A percentile compares a stretch with the other conserved stretches of the same genome.
These are phyloP conservation scores for Echinops telfairi DNA, from an alignment of 2,113 vertebrate genomes.

Conservation along the genomic window DNA sequence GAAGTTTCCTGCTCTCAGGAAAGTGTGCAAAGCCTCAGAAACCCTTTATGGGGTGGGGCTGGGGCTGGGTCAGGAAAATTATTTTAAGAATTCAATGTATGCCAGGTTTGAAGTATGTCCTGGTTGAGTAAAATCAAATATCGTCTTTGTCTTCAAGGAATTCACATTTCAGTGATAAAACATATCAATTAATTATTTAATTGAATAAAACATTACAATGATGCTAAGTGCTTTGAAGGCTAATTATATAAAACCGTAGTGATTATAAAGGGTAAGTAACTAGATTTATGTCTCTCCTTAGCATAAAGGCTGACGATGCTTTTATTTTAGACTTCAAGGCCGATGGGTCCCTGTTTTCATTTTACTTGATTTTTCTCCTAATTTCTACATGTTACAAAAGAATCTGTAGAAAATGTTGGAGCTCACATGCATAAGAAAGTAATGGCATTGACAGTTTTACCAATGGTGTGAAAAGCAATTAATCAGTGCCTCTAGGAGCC, in stretches of 20 bases:
- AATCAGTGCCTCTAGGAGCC: slow-evolving; percentile 19
- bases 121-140: background rate
- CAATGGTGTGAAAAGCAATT: slow-evolving; percentile 57
- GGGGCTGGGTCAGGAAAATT: background rate
- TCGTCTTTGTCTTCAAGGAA: background rate
- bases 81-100: slow-evolving; percentile 6
- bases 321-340: background rate
- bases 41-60: too few species aligned
- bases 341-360: background rate
- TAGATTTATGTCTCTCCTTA: background rate
- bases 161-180: slow-evolving; percentile 3
- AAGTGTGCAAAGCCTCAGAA: too few species aligned
- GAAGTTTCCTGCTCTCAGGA: too few species aligned
- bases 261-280: slow-evolving; percentile 8
- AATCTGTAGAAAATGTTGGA: slow-evolving; percentile 16
- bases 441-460: slow-evolving; percentile 48
- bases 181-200: slow-evolving; percentile 25
- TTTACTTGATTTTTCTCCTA: slow-evolving; percentile 12
- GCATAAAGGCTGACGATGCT: background rate
- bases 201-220: slow-evolving; percentile 26
- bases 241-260: slow-evolving; percentile 26
- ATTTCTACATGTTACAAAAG: background rate
- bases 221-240: slow-evolving; percentile 4
- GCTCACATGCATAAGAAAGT: background rate
- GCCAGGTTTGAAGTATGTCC: background rate